These are phyloP conservation scores for Leucophenga maculata DNA, from an alignment of 2,888 invertebrate genomes.

Conservation along the genomic window DNA sequence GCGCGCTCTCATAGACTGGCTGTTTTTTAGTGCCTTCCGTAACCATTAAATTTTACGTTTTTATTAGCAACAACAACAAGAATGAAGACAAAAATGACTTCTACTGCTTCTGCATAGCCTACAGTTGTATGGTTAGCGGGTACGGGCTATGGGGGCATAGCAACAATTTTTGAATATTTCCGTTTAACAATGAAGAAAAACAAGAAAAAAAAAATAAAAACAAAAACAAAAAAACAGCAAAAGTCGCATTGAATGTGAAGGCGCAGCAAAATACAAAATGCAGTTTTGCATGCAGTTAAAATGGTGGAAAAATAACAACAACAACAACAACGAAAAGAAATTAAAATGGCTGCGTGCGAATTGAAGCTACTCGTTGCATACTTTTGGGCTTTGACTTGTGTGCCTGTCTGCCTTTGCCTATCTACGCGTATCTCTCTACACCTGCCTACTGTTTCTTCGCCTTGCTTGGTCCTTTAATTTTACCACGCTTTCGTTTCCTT, in stretches of 20 bases:
- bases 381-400: too few relatives aligned
- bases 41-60: not conserved
- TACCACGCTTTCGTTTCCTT: not conserved
- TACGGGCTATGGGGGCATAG: not conserved
- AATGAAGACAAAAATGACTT: too few relatives aligned
- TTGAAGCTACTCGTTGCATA: too few relatives aligned
- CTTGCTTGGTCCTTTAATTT: too few relatives aligned
- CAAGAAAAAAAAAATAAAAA: not conserved
- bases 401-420: too few relatives aligned
- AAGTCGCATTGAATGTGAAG: not conserved
- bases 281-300: slow-evolving; percentile 61
- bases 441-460: not conserved
- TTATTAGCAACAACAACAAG: too few relatives aligned
- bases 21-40: slow-evolving; percentile 9
- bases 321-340: too few relatives aligned
- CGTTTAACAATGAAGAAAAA: slow-evolving; percentile 48
- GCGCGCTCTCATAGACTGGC: slow-evolving; percentile 26
- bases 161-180: slow-evolving; percentile 62
- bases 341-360: too few relatives aligned
- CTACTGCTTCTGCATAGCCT: too few relatives aligned
- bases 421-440: not conserved
- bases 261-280: slow-evolving; percentile 49
- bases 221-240: too few relatives aligned
- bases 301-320: too few relatives aligned
- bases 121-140: too few relatives aligned